Base-by-base conservation (phyloP, 2,113 vertebrate genomes). In the Anser brachyrhynchus region DNA sequence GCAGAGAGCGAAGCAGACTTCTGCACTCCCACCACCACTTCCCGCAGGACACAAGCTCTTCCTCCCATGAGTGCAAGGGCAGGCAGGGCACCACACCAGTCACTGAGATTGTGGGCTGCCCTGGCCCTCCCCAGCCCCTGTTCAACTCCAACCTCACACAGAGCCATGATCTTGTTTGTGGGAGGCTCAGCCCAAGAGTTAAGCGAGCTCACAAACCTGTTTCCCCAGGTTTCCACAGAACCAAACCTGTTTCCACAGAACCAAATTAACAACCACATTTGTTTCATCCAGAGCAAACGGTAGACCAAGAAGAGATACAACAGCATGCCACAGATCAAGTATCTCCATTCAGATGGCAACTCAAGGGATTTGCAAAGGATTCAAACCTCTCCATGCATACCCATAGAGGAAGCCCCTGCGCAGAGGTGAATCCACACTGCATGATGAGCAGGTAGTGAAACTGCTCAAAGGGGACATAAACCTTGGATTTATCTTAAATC, bases 21-120 rank as follows among this genome's bases (percentile, higher is more conserved):
- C 54, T 0, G 5, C 51, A 9, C 0, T 5, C 46, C n/a, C 8
- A 17, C 15, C 33, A 62, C n/a, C 1, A 0, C 19, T 18, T 58
- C 25, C 76, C 1, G 0, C 0, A 0, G 29, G n/a, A 35, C n/a
- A 3, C 4, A 12, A 89, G 52, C 61, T 69, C 51, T 64, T 29
- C 51, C 10, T 17, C 72, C 33, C 13, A 6, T 2, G 39, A 80
- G 10, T 0, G 0, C 4, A 1, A 12, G 28, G 49, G 28, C 59
- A 74, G 43, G 39, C 29, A 81, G 23, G n/a, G 28, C 33, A 59
- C 14, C 0, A 0, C 37, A 64, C 29, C 49, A 41, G 57, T n/a
- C 20, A 29, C 26, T 7, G 23, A 35, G 51, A 39, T 77, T 55
- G 13, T 33, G 0, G 0, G 13, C 58, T 74, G 19, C 23, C 54